A percentile compares a stretch with the other conserved stretches of the same genome.
Evolutionary conservation across 2,797 vertebrate species (phyloP).

Genomic region (Cercopithecus hamlyni): DNA sequence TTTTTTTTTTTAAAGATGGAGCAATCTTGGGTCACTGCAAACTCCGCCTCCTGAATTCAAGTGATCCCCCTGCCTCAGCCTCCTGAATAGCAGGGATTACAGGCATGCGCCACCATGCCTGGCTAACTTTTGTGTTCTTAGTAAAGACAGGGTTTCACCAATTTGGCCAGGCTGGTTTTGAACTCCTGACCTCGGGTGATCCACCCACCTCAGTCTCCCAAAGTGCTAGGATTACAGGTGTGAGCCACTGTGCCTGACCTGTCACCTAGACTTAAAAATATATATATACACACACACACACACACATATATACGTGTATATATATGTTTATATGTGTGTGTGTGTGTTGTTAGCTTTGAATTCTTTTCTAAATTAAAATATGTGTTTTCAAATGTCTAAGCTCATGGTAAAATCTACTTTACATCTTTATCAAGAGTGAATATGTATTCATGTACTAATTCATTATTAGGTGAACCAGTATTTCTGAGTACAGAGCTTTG

Average conservation of each 20-base stretch:
- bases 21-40: background rate
- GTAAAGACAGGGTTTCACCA: background rate
- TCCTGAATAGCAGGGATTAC: background rate
- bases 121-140: background rate
- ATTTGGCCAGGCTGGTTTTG: background rate
- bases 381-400: background rate
- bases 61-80: background rate
- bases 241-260: background rate
- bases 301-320: no score
- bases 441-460: background rate
- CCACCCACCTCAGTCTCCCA: background rate
- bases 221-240: background rate
- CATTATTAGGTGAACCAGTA: background rate
- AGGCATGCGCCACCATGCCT: background rate
- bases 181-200: background rate
- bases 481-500: background rate
- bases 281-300: fast-evolving
- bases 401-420: background rate
- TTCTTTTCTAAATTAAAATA: slow-evolving; percentile 9
- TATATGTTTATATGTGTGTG: no score
- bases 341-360: background rate
- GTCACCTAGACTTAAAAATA: background rate
- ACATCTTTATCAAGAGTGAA: background rate
- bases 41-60: background rate
- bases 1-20: background rate